These are phyloP conservation scores for Centroberyx gerrardi DNA, from an alignment of 2,797 vertebrate genomes.

Conservation along the genomic window DNA sequence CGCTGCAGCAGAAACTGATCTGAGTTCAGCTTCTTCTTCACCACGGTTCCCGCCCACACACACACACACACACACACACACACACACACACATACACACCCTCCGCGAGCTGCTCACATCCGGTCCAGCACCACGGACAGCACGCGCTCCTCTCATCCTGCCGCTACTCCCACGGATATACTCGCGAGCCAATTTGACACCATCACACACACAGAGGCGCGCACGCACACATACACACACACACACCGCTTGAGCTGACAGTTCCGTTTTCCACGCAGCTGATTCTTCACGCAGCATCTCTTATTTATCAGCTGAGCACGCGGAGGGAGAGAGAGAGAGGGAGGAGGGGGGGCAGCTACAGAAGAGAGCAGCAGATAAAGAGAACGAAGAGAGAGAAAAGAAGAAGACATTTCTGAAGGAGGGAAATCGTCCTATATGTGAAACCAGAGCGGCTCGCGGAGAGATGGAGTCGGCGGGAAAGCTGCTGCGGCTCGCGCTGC, in stretches of 20 bases:
- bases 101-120: background rate
- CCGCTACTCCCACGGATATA: constrained; percentile 32
- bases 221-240: constrained; percentile 5
- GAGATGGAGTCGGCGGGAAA: constrained; percentile 76
- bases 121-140: constrained; percentile 32
- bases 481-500: constrained; percentile 52
- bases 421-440: background rate
- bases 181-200: constrained; percentile 43
- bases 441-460: background rate
- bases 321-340: constrained; percentile 25
- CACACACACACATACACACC: background rate
- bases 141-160: constrained; percentile 42
- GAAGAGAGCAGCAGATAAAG: background rate
- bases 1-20: background rate
- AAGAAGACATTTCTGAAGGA: constrained; percentile 7
- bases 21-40: background rate
- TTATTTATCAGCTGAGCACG: background rate
- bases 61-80: background rate
- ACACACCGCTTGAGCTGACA: too few species aligned
- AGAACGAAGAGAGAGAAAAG: background rate
- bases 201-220: constrained; percentile 11
- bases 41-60: background rate
- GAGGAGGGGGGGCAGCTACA: background rate
- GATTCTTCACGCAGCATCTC: constrained; percentile 41
- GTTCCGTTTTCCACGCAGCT: constrained; percentile 51